Percentiles rank a stretch among this genome's conserved stretches.
Conservation (phyloP, 2,797 vertebrate genomes). For the Sternarchorhynchus goeldii region DNA sequence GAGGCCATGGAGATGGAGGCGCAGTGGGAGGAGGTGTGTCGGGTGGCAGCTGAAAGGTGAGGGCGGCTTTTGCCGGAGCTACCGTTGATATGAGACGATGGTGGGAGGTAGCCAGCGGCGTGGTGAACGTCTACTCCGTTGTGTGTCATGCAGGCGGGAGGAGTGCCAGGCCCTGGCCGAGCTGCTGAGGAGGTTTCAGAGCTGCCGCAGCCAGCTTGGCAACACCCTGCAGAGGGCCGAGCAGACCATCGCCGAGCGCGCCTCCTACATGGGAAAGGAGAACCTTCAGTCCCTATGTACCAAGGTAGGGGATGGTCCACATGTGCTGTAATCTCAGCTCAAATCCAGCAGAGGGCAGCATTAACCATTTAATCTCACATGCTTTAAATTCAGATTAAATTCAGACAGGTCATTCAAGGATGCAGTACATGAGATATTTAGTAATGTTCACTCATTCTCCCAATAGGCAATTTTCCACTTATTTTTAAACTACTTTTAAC, state of each 20-base stretch:
- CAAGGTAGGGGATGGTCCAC: conserved; percentile 70
- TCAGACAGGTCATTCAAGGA: too few species aligned
- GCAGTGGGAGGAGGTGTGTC: conserved; percentile 79
- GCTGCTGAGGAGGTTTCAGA: conserved; percentile 87
- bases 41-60: conserved; percentile 79
- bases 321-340: background rate
- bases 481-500: too few species aligned
- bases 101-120: too few species aligned
- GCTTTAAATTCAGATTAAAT: background rate
- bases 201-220: conserved; percentile 73
- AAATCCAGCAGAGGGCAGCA: conserved; percentile 49
- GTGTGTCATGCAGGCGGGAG: conserved; percentile 74
- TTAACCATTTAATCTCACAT: background rate
- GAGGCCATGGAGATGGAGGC: conserved; percentile 65
- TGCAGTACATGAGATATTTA: too few species aligned
- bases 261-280: conserved; percentile 87
- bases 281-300: conserved; percentile 81
- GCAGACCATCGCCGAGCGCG: conserved; percentile 75
- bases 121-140: background rate
- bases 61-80: background rate
- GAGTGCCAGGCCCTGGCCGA: conserved; percentile 79
- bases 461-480: too few species aligned
- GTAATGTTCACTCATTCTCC: too few species aligned
- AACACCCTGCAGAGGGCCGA: conserved; percentile 85
- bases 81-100: background rate